phyloP scores from a whole-genome alignment of 1,140 invertebrate species.

The Eulimnadia texana region DNA sequence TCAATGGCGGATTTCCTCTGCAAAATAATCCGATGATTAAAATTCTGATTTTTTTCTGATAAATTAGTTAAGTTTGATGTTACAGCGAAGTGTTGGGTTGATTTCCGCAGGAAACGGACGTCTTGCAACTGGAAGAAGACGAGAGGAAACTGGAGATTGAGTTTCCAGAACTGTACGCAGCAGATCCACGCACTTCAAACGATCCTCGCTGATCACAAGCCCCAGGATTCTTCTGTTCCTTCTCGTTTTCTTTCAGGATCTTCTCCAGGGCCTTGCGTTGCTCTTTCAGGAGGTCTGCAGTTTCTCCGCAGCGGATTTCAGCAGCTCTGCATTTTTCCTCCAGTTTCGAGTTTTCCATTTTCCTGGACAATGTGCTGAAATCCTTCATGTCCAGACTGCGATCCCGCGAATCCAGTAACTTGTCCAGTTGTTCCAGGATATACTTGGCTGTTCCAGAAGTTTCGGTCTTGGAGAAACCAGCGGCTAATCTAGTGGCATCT shows the following conservation, averaged over 20 bases:
- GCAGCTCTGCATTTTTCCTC: conserved; percentile 47
- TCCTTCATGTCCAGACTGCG: conserved; percentile 35
- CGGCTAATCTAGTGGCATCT: conserved; percentile 45
- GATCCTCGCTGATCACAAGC: neutral
- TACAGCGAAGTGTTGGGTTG: no score
- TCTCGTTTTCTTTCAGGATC: neutral
- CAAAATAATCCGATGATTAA: no score
- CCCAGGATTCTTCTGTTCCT: no score
- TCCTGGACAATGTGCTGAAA: conserved; percentile 52
- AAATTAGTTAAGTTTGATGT: no score
- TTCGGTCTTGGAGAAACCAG: conserved; percentile 46
- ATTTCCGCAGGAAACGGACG: neutral
- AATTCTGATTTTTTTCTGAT: no score
- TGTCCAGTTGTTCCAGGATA: conserved; percentile 27
- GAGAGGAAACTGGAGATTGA: conserved; percentile 10
- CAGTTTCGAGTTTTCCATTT: conserved; percentile 55
- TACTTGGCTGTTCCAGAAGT: conserved; percentile 31
- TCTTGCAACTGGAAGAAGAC: conserved; percentile 3
- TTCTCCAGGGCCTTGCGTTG: neutral
- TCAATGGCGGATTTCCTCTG: neutral
- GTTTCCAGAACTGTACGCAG: conserved; percentile 8
- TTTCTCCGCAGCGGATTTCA: neutral
- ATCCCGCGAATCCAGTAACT: conserved; percentile 38
- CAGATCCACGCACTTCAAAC: conserved; percentile 2
- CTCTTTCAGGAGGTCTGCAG: neutral